phyloP scores from a whole-genome alignment of 2,888 invertebrate species.

The Epinotia brunnichana region DNA sequence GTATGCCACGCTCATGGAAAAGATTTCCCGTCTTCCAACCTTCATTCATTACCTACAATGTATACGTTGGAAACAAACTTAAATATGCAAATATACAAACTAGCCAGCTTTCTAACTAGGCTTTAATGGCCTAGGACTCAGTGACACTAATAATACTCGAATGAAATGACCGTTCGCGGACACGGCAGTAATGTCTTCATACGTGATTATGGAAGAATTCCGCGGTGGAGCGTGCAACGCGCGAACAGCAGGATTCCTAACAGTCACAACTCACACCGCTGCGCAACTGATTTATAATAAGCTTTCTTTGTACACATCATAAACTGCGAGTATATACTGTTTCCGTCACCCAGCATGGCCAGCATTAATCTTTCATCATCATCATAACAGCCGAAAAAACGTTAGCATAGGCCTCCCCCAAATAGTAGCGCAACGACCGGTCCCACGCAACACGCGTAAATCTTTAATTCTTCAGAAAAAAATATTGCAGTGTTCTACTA shows the following conservation, averaged over 20 bases:
- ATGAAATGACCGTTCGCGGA: constrained; percentile 30
- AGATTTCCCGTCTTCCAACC: not conserved
- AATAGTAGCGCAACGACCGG: too few relatives aligned
- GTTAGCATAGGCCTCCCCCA: too few relatives aligned
- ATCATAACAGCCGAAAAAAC: not conserved
- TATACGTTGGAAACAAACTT: constrained; percentile 4
- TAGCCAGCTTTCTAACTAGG: constrained; percentile 36
- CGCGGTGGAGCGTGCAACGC: constrained; percentile 30
- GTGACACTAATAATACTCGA: constrained; percentile 40
- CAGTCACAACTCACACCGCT: constrained; percentile 29
- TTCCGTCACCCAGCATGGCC: too few relatives aligned
- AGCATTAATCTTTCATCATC: not conserved
- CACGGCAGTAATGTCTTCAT: constrained; percentile 41
- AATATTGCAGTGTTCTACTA: too few relatives aligned
- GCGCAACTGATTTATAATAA: constrained; percentile 23
- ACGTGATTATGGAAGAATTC: constrained; percentile 42
- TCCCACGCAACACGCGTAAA: too few relatives aligned
- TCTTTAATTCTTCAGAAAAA: too few relatives aligned
- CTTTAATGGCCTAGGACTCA: constrained; percentile 33
- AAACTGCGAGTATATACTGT: not conserved
- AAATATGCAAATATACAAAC: constrained; percentile 23
- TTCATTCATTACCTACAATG: constrained; percentile 2
- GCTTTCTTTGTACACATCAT: constrained; percentile 30
- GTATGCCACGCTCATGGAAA: not conserved
- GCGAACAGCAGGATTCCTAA: constrained; percentile 30